Base-by-base conservation (phyloP, 2,113 vertebrate species). In the Macquaria australasica region DNA sequence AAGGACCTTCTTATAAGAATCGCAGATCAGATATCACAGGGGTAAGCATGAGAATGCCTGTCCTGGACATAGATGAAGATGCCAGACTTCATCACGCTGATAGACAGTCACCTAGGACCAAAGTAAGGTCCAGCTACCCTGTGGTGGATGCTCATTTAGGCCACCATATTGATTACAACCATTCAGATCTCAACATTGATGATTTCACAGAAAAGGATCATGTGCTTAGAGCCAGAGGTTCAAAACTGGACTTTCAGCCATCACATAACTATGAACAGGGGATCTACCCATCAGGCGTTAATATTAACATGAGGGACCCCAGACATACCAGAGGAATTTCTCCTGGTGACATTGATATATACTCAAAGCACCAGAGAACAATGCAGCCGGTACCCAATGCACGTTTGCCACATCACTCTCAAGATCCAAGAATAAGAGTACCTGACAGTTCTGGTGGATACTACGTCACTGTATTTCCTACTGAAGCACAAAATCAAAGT, bases 111-210 rank as follows among this genome's bases (percentile, higher is more conserved):
- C 3, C 34, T 0, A 77, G 77, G 34, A 28, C 34, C 15, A 86
- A 91, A 50, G 55, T 43, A 20, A 87, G 80, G 60, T 66, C 91
- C 62, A 87, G 85, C 63, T 86, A 82, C 41, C 89, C 91, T 68
- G 7, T 28, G 37, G 8, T 59, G 31, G 71, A 88, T 70, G 34
- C 50, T 10, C 12, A 71, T 66, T 77, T 77, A 8, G 21, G 23
- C 34, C 67, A 59, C 4, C 11, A 77, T 6, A 28, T 87, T 51
- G 86, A 88, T 77, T 88, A 89, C 23, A 67, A 31, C 11, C 90
- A 39, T 56, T 77, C 91, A 59, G 94, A 94, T 86, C 89, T 94
- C 58, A 93, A 95, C 67, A 93, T 94, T 53, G 92, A 92, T 56
- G 92, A 94, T 83, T 93, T 94, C 63, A 90, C 91, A 45, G 92